These are phyloP conservation scores for Agrilus mali DNA, from an alignment of 2,888 invertebrate species.

Conservation along the genomic window DNA sequence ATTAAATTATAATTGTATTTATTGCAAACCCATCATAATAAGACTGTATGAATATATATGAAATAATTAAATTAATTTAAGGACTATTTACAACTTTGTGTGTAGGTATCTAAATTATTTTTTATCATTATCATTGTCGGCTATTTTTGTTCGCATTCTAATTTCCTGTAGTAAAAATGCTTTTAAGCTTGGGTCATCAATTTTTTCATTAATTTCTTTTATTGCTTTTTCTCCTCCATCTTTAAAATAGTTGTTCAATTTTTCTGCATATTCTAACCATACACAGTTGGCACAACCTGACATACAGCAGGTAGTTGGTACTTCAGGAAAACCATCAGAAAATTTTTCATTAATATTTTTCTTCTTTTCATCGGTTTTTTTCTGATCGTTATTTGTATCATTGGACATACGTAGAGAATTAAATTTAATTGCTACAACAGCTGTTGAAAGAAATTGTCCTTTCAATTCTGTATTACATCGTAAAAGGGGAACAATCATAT, in stretches of 20 bases:
- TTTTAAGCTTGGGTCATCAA: constrained; percentile 69
- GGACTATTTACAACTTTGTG: constrained; percentile 4
- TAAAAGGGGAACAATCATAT: too few species aligned
- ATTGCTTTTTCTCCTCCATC: constrained; percentile 57
- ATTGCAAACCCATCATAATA: neutral
- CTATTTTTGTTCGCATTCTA: constrained; percentile 27
- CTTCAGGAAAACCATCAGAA: constrained; percentile 38
- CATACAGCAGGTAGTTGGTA: constrained; percentile 80
- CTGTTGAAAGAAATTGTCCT: too few species aligned
- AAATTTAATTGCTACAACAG: too few species aligned
- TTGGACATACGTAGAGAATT: too few species aligned
- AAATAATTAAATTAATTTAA: neutral
- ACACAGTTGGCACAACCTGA: constrained; percentile 90
- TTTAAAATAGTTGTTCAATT: constrained; percentile 42
- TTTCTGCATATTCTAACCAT: constrained; percentile 81
- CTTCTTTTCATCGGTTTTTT: too few species aligned
- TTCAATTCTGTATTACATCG: too few species aligned
- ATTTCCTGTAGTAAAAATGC: constrained; percentile 74
- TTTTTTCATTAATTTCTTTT: constrained; percentile 57
- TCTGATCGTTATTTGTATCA: too few species aligned
- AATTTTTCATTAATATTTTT: neutral
- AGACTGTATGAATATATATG: neutral
- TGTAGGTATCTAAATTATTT: too few species aligned
- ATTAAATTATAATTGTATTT: too few species aligned
- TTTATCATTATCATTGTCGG: too few species aligned